A percentile compares a stretch with the other conserved stretches of the same genome.
Conservation (phyloP, 2,797 vertebrate species). For the Brachyalestes nurse region DNA sequence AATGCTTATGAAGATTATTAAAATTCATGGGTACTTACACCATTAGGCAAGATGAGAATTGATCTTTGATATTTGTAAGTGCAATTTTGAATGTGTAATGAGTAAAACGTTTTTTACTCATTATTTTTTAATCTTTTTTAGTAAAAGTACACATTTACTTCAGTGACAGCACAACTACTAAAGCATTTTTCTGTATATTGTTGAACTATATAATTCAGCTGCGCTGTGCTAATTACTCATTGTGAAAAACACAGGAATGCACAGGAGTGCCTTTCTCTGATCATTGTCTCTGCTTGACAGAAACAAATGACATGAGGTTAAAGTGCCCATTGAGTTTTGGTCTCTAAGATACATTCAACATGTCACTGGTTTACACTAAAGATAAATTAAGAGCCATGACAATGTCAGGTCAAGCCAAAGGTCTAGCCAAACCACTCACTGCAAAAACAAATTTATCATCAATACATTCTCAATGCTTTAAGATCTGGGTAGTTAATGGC, state of each 20-base stretch:
- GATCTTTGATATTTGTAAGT: no score
- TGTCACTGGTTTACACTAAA: background rate
- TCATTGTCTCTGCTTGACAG: background rate
- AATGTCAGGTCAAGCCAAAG: background rate
- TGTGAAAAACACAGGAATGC: background rate
- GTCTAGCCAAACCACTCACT: background rate
- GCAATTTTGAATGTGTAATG: no score
- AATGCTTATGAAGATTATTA: no score
- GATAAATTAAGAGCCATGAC: background rate
- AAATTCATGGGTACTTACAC: no score
- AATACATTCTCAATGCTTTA: background rate
- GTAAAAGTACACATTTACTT: no score
- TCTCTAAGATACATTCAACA: background rate
- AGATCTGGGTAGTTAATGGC: constrained; percentile 10
- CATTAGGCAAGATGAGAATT: no score
- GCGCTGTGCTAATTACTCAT: background rate
- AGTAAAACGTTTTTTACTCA: no score
- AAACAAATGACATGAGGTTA: background rate
- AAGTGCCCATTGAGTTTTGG: background rate
- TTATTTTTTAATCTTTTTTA: no score
- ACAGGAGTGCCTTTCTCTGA: background rate
- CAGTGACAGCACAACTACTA: no score
- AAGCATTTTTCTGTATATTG: no score
- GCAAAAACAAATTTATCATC: background rate
- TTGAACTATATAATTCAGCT: no score